phyloP scores from a whole-genome alignment of 2,888 invertebrate genomes.

The Agrilus biguttatus region DNA sequence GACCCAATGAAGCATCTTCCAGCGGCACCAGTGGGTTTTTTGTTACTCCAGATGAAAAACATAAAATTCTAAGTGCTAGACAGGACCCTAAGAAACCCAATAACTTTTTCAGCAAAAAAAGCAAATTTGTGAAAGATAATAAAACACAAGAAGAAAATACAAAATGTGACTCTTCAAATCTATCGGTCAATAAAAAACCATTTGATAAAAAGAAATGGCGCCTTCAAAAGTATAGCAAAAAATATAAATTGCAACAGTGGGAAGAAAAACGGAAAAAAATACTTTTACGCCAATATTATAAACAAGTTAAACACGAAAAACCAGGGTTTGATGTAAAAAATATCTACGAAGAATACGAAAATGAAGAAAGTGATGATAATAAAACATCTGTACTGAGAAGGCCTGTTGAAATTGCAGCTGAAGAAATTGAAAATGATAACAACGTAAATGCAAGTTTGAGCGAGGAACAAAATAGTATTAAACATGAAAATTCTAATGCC shows the following conservation, averaged over 20 bases:
- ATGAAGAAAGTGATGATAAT: constrained; percentile 12
- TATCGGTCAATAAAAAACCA: constrained; percentile 32
- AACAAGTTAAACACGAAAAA: constrained; percentile 32
- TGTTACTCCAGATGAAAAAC: too few relatives aligned
- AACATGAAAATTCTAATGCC: constrained; percentile 11
- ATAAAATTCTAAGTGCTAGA: too few relatives aligned
- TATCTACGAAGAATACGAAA: constrained; percentile 33
- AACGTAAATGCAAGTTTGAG: constrained; percentile 11
- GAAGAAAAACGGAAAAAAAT: constrained; percentile 47
- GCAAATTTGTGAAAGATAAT: neutral
- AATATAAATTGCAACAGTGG: constrained; percentile 54
- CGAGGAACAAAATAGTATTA: constrained; percentile 12
- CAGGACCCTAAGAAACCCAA: too few relatives aligned
- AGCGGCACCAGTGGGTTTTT: too few relatives aligned
- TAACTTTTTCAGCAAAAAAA: constrained; percentile 3
- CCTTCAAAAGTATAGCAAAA: constrained; percentile 53
- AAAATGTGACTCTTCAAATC: neutral
- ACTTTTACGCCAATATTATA: constrained; percentile 40
- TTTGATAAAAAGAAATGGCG: constrained; percentile 56
- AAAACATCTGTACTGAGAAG: neutral
- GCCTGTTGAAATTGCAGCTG: constrained; percentile 3
- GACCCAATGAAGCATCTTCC: too few relatives aligned
- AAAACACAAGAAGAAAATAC: neutral
- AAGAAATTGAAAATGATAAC: constrained; percentile 13
- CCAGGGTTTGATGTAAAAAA: constrained; percentile 35